A percentile compares a stretch with the other conserved stretches of the same genome.
phyloP scores from a whole-genome alignment of 1,140 invertebrate genomes.

The Drosophila pectinifera region DNA sequence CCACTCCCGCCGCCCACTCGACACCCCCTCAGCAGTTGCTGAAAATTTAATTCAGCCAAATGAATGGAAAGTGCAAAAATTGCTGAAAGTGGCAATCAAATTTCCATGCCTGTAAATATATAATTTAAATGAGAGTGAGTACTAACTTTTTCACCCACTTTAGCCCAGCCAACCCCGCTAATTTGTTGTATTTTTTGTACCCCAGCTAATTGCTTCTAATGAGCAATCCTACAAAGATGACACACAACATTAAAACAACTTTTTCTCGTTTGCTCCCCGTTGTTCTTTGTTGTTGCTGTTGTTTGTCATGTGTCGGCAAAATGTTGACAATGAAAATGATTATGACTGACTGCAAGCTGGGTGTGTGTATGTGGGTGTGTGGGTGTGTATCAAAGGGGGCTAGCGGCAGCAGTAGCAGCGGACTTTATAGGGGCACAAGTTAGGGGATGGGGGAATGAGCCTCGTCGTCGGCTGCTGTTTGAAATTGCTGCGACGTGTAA shows the following conservation, averaged over 20 bases:
- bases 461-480: slow-evolving; percentile 76
- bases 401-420: neutral
- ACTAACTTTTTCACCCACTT: slow-evolving; percentile 35
- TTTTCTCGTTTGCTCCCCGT: slow-evolving; percentile 47
- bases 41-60: slow-evolving; percentile 47
- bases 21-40: neutral
- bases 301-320: slow-evolving; percentile 77
- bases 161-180: neutral
- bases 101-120: slow-evolving; percentile 77
- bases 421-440: slow-evolving; percentile 18
- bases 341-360: slow-evolving; percentile 69
- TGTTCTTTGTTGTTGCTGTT: slow-evolving; percentile 28
- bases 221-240: slow-evolving; percentile 61
- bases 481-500: slow-evolving; percentile 82
- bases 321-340: slow-evolving; percentile 82
- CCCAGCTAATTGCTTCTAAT: slow-evolving; percentile 73
- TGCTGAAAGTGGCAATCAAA: slow-evolving; percentile 66
- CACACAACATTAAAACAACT: slow-evolving; percentile 40
- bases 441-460: slow-evolving; percentile 19
- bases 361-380: slow-evolving; percentile 12
- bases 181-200: slow-evolving; percentile 6
- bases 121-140: slow-evolving; percentile 64
- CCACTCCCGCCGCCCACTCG: neutral
- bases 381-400: slow-evolving; percentile 6
- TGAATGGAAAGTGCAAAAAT: slow-evolving; percentile 32